phyloP scores from a whole-genome alignment of 2,113 vertebrate genomes.

The Actinemys pallida region DNA sequence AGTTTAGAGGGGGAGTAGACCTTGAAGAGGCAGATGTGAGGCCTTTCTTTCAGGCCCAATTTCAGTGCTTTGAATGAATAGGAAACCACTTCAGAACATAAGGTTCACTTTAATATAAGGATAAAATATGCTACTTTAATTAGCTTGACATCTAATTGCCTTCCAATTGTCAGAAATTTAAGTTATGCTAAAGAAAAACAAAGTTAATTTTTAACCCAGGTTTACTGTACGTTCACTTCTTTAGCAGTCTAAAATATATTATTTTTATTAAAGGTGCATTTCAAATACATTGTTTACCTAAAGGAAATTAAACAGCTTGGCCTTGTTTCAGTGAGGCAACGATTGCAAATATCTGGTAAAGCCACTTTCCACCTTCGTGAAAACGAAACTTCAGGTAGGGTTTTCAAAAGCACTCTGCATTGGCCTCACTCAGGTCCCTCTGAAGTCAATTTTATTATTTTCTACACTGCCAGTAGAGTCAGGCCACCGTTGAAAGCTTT shows the following conservation, averaged over 20 bases:
- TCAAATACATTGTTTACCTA: neutral
- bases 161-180: conserved; percentile 39
- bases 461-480: neutral
- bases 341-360: neutral
- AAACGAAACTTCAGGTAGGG: neutral
- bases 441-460: neutral
- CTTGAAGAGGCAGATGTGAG: conserved; percentile 66
- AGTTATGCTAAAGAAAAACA: neutral
- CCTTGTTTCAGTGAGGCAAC: neutral
- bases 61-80: conserved; percentile 37
- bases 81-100: conserved; percentile 49
- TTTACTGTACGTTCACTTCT: neutral
- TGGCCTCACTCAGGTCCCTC: neutral
- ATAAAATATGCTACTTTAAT: conserved; percentile 17
- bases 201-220: neutral
- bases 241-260: neutral
- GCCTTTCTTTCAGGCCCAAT: conserved; percentile 55
- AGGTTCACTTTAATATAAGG: conserved; percentile 3
- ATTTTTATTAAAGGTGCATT: neutral
- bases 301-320: conserved; percentile 18
- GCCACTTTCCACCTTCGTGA: neutral
- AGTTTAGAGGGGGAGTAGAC: conserved; percentile 56
- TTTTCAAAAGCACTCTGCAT: conserved; percentile 26
- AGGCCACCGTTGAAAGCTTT: neutral
- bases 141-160: conserved; percentile 38